Base-by-base conservation (phyloP, 35 echinoderm and acorn worm genomes). In the Amphiura filiformis region DNA sequence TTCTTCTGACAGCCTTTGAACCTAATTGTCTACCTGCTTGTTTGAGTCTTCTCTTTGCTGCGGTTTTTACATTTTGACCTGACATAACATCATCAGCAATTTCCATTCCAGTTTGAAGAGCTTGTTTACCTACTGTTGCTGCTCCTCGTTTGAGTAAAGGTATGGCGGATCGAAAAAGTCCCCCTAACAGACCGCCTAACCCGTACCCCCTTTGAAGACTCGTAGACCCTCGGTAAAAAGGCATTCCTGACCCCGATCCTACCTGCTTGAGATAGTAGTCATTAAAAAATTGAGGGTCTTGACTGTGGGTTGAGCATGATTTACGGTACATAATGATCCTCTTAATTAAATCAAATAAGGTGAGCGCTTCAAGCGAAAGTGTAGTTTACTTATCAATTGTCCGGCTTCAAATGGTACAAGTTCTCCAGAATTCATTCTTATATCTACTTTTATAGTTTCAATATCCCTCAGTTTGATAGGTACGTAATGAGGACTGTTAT, bases 211-310 rank as follows among this genome's bases (percentile, higher is more conserved):
- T 76, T 38, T 93, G 76, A 79, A 47, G 83, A 15, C 20, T 4
- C 0, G 0, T 56, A 39, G 61, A 9, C 1, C 91, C 91, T 0
- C 20, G 34, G 56, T 83, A 88, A 31, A 88, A 79, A 36, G 91
- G 91, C 44, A 83, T 20, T 56, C 84, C 79, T 30, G 22, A 44
- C 34, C 86, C 86, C 30, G 22, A 44, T 42, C 86, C 86, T 2
- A 87, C 91, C 38, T 88, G 91, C 0, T 75, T 20, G 0, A 83
- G 30, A 31, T 93, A 93, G 39, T 93, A 89, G 35, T 93, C 39
- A 28, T 88, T 57, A 31, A 87, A 92, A 39, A 52, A 52, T 7
- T 30, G 61, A 70, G 61, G 61, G 26, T 80, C 78, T 13, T 26
- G 0, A 18, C 1, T 65, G 30, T 93, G 85, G 23, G n/a, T 34